phyloP scores from a whole-genome alignment of 2,113 vertebrate genomes.

The Isichthys henryi region DNA sequence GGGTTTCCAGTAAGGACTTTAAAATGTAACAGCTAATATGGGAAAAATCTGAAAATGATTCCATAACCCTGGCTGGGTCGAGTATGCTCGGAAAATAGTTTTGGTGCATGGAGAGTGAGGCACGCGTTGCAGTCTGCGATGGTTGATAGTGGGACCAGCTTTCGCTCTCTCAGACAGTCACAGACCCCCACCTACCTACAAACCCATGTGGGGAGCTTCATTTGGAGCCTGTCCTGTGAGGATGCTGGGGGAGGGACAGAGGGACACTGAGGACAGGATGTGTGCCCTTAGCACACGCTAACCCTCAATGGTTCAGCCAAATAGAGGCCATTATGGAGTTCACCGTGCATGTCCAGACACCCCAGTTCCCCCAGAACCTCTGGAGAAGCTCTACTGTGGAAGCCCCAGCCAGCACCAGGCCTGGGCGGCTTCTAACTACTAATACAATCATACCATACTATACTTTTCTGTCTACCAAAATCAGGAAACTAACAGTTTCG shows the following conservation, averaged over 20 bases:
- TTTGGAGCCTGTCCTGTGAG: background rate
- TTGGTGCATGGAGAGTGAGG: background rate
- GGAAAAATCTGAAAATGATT: background rate
- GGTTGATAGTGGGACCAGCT: background rate
- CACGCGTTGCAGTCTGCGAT: background rate
- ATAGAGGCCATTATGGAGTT: background rate
- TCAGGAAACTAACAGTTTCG: background rate
- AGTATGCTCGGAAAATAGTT: background rate
- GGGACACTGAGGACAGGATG: background rate
- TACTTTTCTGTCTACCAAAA: background rate
- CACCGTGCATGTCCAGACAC: background rate
- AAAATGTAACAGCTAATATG: background rate
- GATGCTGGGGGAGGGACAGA: background rate
- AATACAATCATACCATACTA: background rate
- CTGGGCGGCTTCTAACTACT: background rate
- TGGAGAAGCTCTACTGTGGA: background rate
- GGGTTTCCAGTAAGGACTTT: background rate
- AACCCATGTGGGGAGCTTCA: background rate
- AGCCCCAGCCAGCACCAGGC: background rate
- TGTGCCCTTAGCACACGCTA: background rate
- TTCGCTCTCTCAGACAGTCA: background rate
- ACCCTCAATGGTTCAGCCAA: background rate
- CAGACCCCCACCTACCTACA: background rate
- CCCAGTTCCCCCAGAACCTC: background rate
- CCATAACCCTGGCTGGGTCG: background rate